Evolutionary conservation across 2,888 invertebrate species (phyloP).

Genomic region (Aspidiotus destructor): DNA sequence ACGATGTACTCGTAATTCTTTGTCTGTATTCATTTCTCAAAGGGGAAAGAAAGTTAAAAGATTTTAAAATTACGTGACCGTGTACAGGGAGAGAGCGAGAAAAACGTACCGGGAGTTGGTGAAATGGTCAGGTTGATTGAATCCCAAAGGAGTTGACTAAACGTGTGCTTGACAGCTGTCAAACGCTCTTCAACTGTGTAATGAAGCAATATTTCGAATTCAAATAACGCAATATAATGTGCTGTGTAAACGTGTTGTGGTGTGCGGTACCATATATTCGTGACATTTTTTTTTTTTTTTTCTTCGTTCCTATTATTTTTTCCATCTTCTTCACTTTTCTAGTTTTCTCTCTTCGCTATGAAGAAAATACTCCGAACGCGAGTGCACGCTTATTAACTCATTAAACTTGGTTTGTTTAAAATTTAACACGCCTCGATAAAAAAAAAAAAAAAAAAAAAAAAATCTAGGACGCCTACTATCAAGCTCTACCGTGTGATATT

Average conservation of each 20-base stretch:
- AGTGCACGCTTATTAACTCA: constrained; percentile 25
- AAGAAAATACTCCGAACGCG: neutral
- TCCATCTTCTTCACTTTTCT: constrained; percentile 1
- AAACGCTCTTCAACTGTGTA: constrained; percentile 30
- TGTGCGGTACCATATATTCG: constrained; percentile 16
- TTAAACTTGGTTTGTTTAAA: constrained; percentile 21
- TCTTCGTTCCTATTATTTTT: neutral
- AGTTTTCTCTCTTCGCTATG: neutral
- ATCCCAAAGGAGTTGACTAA: constrained; percentile 31
- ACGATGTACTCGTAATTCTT: neutral
- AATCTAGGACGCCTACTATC: neutral
- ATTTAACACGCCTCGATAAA: constrained; percentile 20
- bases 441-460: neutral
- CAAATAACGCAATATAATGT: constrained; percentile 14
- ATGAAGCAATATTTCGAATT: constrained; percentile 31
- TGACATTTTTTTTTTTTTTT: constrained; percentile 25
- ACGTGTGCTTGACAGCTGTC: constrained; percentile 32
- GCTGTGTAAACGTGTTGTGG: neutral
- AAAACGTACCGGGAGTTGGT: constrained; percentile 1
- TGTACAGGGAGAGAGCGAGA: constrained; percentile 4
- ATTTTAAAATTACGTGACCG: constrained; percentile 30
- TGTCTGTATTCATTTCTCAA: constrained; percentile 4
- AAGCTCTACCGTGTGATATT: no score
- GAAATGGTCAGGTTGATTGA: constrained; percentile 31
- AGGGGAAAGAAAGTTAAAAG: constrained; percentile 27